Percentiles rank a stretch among this genome's conserved stretches.
Evolutionary conservation across 2,888 invertebrate species (phyloP).

Genomic region (Temnothorax ravouxi): DNA sequence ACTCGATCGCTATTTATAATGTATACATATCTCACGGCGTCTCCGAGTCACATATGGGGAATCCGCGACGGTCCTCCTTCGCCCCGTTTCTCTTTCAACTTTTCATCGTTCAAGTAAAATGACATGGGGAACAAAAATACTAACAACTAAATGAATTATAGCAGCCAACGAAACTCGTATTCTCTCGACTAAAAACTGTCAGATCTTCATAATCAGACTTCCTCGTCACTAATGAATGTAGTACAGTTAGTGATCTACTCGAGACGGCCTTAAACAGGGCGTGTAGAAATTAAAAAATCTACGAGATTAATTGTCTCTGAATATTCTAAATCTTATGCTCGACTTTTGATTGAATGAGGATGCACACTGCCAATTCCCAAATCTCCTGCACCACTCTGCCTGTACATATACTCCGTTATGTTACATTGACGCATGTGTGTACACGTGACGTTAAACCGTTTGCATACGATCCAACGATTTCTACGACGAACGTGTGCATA

Average conservation of each 20-base stretch:
- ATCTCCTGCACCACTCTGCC: neutral
- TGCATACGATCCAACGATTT: constrained; percentile 24
- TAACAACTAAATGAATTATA: constrained; percentile 9
- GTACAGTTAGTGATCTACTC: neutral
- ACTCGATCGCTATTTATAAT: constrained; percentile 78
- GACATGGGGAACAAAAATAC: neutral
- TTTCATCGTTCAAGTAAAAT: constrained; percentile 12
- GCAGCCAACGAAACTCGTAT: neutral
- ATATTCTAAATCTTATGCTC: neutral
- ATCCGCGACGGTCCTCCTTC: neutral
- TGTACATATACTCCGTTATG: neutral
- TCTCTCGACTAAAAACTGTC: neutral
- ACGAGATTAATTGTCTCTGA: neutral
- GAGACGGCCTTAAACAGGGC: neutral
- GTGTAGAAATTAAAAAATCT: neutral
- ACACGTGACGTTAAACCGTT: constrained; percentile 5
- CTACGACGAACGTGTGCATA: neutral
- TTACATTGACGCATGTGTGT: constrained; percentile 28
- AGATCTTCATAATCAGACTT: constrained; percentile 11
- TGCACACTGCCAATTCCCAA: neutral
- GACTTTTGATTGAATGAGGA: constrained; percentile 4
- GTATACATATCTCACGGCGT: constrained; percentile 23
- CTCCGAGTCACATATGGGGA: neutral
- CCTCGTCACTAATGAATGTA: neutral
- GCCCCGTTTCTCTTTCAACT: neutral